Evolutionary conservation across 2,888 invertebrate species (phyloP), one percentile per base, ranked within the genome.

Genomic region (Lysandra coridon): DNA sequence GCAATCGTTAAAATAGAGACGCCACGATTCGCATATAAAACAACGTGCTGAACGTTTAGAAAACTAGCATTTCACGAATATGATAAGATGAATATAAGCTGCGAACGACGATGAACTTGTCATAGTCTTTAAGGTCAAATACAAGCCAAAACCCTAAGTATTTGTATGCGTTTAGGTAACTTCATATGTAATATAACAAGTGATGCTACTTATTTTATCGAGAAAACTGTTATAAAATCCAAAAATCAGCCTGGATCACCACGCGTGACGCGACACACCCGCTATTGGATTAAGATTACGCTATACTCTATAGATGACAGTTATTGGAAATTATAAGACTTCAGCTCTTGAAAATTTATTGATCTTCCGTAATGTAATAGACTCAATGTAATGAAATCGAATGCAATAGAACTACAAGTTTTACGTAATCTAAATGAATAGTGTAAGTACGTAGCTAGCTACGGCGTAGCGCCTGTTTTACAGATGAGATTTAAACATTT

Each of bases 241-340:
- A 14, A 57, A 57, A 57, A 4, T 57, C 30, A 69, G 37, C 33
- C 30, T 78, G 17, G 69, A 6, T 44, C 7, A 49, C 14, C 6
- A 44, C 44, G 14, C 33, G 49, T 40, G 37, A 30, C 49, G 49
- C 23, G 37, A 49, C 78, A 44, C 44, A 14, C 57, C 78, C 37
- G 40, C 62, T 62, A 64, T 78, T 78, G 69, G 78, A 78, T 78
- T 78, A 69, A 69, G 64, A 69, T 78, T 64, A 78, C 44, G 30
- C 40, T 14, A 78, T 60, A 49, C 23, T n/a, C n/a, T n/a, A n/a
- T n/a, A n/a, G 64, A 69, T 78, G 44, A 44, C 44, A 64, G 44
- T 23, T 33, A 60, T 23, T 62, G 44, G 17, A 64, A 44, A 60
- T 78, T 49, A 64, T 69, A 78, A 37, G 78, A 49, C 78, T 78